Conservation (phyloP, 2,113 vertebrate species). For the Menidia beryllina region DNA sequence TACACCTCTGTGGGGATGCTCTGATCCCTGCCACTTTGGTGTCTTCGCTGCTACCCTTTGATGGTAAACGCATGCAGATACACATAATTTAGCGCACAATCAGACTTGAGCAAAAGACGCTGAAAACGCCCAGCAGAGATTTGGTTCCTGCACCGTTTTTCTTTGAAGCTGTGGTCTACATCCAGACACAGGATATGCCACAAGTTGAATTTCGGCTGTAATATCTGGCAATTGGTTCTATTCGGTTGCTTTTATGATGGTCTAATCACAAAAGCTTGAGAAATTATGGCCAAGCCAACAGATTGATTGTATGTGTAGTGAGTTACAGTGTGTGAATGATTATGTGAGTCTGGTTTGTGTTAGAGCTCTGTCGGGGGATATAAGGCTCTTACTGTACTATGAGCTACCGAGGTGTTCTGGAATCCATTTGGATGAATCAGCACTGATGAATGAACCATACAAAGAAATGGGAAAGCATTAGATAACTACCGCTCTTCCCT, state of each 20-base stretch:
- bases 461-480: constrained; percentile 43
- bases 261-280: constrained; percentile 75
- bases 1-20: constrained; percentile 62
- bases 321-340: constrained; percentile 72
- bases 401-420: constrained; percentile 77
- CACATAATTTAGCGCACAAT: constrained; percentile 32
- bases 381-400: constrained; percentile 63
- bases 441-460: constrained; percentile 71
- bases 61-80: constrained; percentile 49
- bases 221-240: constrained; percentile 63
- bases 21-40: constrained; percentile 65
- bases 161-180: constrained; percentile 55
- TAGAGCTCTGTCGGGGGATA: constrained; percentile 61
- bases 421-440: constrained; percentile 78
- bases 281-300: constrained; percentile 57
- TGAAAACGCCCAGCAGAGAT: constrained; percentile 19
- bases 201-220: constrained; percentile 45
- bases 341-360: constrained; percentile 67
- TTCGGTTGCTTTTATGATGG: constrained; percentile 72
- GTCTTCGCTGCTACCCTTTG: constrained; percentile 75
- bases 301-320: constrained; percentile 72
- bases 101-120: constrained; percentile 4
- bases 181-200: constrained; percentile 35
- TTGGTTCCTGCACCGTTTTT: constrained; percentile 8
- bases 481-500: constrained; percentile 70